These are phyloP conservation scores for Trichogramma evanescens DNA, from an alignment of 2,888 invertebrate species.

Conservation along the genomic window DNA sequence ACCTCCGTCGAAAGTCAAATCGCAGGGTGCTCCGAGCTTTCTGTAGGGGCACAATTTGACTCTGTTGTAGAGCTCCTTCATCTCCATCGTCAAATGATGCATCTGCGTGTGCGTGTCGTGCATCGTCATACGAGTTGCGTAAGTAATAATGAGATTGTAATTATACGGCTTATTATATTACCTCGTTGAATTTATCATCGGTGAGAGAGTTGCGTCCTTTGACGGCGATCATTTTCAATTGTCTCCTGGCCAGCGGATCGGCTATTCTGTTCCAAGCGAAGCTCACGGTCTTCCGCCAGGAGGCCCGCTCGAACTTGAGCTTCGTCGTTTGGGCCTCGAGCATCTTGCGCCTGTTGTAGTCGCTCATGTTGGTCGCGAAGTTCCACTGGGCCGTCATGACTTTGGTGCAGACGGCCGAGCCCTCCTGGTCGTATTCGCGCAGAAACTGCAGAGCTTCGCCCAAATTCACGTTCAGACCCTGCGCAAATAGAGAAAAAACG, in stretches of 20 bases:
- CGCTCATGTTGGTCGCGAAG: slow-evolving; percentile 71
- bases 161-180: slow-evolving; percentile 33
- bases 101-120: slow-evolving; percentile 48
- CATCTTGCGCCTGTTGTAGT: slow-evolving; percentile 64
- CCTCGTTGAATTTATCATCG: slow-evolving; percentile 69
- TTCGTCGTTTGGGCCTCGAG: slow-evolving; percentile 63
- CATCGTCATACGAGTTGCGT: too few relatives aligned
- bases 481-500: slow-evolving; percentile 9
- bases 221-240: slow-evolving; percentile 64
- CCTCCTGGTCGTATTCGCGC: slow-evolving; percentile 66
- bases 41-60: slow-evolving; percentile 66
- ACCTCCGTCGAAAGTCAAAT: slow-evolving; percentile 49
- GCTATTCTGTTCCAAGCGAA: slow-evolving; percentile 64
- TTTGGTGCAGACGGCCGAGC: slow-evolving; percentile 64
- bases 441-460: slow-evolving; percentile 66
- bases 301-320: slow-evolving; percentile 66
- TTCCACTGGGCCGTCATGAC: slow-evolving; percentile 69
- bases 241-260: slow-evolving; percentile 60
- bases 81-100: slow-evolving; percentile 64
- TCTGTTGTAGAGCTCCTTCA: slow-evolving; percentile 71
- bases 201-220: slow-evolving; percentile 67
- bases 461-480: slow-evolving; percentile 61
- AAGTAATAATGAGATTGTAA: too few relatives aligned
- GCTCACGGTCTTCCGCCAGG: slow-evolving; percentile 65
- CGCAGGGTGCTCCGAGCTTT: slow-evolving; percentile 44